Percentiles rank a stretch among this genome's conserved stretches.
Evolutionary conservation across 1,140 invertebrate genomes (phyloP).

Genomic region (Zaprionus ornatus): DNA sequence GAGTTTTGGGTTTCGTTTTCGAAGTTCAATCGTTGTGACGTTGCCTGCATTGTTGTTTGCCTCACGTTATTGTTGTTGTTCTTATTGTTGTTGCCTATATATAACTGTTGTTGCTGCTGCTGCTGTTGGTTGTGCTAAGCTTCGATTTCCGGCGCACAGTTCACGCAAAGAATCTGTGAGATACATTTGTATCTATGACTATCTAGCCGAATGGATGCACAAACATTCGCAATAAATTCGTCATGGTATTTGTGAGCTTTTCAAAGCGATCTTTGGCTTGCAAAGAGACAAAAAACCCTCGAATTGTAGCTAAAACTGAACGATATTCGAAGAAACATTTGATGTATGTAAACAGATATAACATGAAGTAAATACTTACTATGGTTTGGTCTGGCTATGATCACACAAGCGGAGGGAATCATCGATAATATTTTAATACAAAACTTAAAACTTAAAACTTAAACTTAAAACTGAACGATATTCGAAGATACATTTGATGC

Average conservation of each 20-base stretch:
- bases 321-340: background rate
- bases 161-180: slow-evolving; percentile 35
- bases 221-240: background rate
- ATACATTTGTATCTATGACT: slow-evolving; percentile 37
- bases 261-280: background rate
- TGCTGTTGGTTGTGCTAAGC: slow-evolving; percentile 34
- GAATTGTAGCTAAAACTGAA: too few relatives aligned
- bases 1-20: slow-evolving; percentile 50
- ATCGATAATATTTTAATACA: background rate
- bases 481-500: too few relatives aligned
- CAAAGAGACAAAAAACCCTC: background rate
- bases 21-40: slow-evolving; percentile 35
- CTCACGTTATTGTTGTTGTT: slow-evolving; percentile 6
- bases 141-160: slow-evolving; percentile 47
- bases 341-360: background rate
- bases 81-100: slow-evolving; percentile 5
- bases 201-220: background rate
- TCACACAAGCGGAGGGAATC: background rate
- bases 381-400: too few relatives aligned
- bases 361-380: too few relatives aligned
- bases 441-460: too few relatives aligned
- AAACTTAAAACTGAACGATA: too few relatives aligned
- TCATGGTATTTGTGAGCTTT: background rate
- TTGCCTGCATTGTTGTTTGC: slow-evolving; percentile 17
- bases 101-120: slow-evolving; percentile 10